These are phyloP conservation scores for Leptarthrus brevirostris DNA, from an alignment of 2,888 invertebrate species.

Conservation along the genomic window DNA sequence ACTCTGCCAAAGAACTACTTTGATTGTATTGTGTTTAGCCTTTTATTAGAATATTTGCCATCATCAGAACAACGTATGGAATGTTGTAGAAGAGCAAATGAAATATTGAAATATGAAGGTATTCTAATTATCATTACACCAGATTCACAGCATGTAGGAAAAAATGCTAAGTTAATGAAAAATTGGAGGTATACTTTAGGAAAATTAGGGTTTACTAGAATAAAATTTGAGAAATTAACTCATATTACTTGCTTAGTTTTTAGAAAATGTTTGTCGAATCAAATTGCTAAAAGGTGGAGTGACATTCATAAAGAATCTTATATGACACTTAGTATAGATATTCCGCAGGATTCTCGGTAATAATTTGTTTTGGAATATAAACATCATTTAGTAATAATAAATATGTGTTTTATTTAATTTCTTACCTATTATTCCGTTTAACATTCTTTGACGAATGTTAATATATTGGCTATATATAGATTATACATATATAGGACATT, in stretches of 20 bases:
- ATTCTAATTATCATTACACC: constrained; percentile 85
- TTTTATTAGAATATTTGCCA: constrained; percentile 91
- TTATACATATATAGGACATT: no score
- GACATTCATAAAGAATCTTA: constrained; percentile 71
- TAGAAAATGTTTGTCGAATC: constrained; percentile 74
- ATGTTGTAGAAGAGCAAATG: constrained; percentile 83
- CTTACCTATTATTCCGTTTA: no score
- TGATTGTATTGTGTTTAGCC: constrained; percentile 86
- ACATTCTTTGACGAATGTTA: no score
- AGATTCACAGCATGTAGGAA: constrained; percentile 89
- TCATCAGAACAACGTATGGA: constrained; percentile 77
- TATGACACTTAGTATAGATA: constrained; percentile 73
- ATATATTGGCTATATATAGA: no score
- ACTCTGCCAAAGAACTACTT: constrained; percentile 70
- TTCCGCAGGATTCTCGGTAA: constrained; percentile 77
- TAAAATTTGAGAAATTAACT: constrained; percentile 85
- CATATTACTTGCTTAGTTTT: constrained; percentile 92
- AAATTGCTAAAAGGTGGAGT: constrained; percentile 75
- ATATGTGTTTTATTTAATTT: no score
- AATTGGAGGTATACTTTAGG: constrained; percentile 86
- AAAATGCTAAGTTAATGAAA: constrained; percentile 86
- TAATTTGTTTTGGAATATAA: no score
- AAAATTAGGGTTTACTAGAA: constrained; percentile 81
- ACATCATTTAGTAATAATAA: no score
- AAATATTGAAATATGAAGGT: constrained; percentile 80